These are phyloP conservation scores for Zeuzera pyrina DNA, from an alignment of 2,888 invertebrate genomes.

Conservation along the genomic window DNA sequence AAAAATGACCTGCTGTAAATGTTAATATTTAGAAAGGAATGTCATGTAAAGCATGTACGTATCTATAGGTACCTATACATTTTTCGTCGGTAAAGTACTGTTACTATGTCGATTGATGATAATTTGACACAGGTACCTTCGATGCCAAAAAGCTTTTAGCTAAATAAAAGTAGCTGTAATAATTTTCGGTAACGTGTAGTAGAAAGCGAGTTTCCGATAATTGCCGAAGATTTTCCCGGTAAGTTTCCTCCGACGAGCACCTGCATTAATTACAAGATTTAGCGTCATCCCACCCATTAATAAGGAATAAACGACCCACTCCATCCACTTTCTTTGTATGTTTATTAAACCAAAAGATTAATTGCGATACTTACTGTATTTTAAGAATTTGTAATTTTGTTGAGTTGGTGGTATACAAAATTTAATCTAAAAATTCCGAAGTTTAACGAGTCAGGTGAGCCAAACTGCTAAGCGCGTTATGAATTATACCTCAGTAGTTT, in stretches of 20 bases:
- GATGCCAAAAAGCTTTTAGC: slow-evolving; percentile 44
- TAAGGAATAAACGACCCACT: slow-evolving; percentile 33
- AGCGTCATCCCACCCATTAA: slow-evolving; percentile 36
- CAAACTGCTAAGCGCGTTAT: slow-evolving; percentile 68
- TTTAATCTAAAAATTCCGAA: slow-evolving; percentile 73
- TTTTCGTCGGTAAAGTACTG: too few relatives aligned
- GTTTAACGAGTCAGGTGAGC: slow-evolving; percentile 69
- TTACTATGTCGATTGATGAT: too few relatives aligned
- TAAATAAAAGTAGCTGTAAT: slow-evolving; percentile 46
- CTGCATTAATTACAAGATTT: slow-evolving; percentile 46
- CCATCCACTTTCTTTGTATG: slow-evolving; percentile 41
- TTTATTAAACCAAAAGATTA: slow-evolving; percentile 63
- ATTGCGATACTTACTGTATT: slow-evolving; percentile 61
- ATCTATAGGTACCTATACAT: too few relatives aligned
- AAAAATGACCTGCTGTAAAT: too few relatives aligned
- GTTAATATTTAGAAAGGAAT: too few relatives aligned
- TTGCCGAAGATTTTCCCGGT: slow-evolving; percentile 42
- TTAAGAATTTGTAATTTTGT: slow-evolving; percentile 66
- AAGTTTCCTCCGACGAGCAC: slow-evolving; percentile 39
- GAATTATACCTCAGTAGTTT: slow-evolving; percentile 64
- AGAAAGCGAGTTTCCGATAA: slow-evolving; percentile 53
- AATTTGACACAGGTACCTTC: too few relatives aligned
- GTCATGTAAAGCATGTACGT: too few relatives aligned
- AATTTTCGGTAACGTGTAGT: slow-evolving; percentile 44
- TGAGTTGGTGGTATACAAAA: slow-evolving; percentile 56